Percentiles rank a stretch among this genome's conserved stretches.
Evolutionary conservation across 2,888 invertebrate species (phyloP).

Genomic region (Ectemnius lituratus): DNA sequence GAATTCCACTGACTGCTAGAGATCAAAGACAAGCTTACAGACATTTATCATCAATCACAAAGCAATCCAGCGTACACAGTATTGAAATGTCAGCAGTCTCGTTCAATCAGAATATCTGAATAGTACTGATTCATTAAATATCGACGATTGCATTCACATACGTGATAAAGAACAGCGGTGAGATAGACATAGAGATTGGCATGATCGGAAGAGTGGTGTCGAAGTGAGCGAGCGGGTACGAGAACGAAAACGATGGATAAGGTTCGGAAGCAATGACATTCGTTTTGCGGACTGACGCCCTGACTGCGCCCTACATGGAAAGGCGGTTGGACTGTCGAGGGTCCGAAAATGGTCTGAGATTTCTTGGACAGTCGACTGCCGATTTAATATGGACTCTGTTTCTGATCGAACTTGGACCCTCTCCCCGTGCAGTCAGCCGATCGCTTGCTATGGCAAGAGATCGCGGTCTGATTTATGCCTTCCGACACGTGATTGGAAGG

Average conservation of each 20-base stretch:
- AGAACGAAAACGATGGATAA: slow-evolving; percentile 52
- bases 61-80: too few species aligned
- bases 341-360: slow-evolving; percentile 71
- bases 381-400: slow-evolving; percentile 59
- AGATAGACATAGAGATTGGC: slow-evolving; percentile 8
- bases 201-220: not conserved
- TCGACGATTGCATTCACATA: too few species aligned
- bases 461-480: slow-evolving; percentile 66
- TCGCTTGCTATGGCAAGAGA: slow-evolving; percentile 66
- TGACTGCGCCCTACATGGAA: slow-evolving; percentile 67
- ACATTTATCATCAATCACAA: not conserved
- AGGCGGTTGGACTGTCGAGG: slow-evolving; percentile 59
- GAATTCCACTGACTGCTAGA: not conserved
- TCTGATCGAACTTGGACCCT: slow-evolving; percentile 4
- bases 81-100: too few species aligned
- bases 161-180: not conserved
- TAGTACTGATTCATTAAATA: too few species aligned
- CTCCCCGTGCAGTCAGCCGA: slow-evolving; percentile 49
- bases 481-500: slow-evolving; percentile 46
- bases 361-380: slow-evolving; percentile 58
- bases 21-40: not conserved
- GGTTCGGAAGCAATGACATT: slow-evolving; percentile 60
- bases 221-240: slow-evolving; percentile 11
- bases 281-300: slow-evolving; percentile 66
- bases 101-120: too few species aligned